These are phyloP conservation scores for Phaetusa simplex DNA, from an alignment of 2,113 vertebrate species.

Conservation along the genomic window DNA sequence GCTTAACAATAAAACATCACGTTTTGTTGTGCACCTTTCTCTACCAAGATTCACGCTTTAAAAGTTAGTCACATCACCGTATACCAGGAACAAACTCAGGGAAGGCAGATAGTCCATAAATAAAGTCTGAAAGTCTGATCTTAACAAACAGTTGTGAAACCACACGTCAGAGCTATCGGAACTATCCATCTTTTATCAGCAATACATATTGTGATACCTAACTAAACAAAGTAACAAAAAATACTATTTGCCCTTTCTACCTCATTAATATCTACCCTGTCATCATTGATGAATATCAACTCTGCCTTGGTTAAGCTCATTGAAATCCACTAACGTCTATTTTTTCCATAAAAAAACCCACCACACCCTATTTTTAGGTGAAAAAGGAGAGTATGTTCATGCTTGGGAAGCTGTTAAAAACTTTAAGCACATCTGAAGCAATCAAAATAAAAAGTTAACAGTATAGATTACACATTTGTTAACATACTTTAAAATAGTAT, in stretches of 20 bases:
- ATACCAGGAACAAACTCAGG: neutral
- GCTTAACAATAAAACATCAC: neutral
- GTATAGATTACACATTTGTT: neutral
- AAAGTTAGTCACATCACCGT: accelerated
- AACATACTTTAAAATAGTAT: neutral
- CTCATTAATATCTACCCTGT: neutral
- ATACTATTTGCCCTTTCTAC: neutral
- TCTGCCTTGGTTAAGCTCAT: neutral
- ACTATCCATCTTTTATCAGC: neutral
- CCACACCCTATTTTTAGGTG: neutral
- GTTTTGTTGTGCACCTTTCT: neutral
- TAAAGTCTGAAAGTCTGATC: neutral
- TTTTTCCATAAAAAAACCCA: neutral
- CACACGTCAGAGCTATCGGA: neutral
- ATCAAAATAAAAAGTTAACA: neutral
- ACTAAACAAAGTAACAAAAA: neutral
- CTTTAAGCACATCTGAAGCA: neutral
- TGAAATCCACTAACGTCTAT: neutral
- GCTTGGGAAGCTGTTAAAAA: neutral
- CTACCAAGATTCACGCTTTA: neutral
- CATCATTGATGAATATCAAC: neutral
- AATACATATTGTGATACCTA: neutral
- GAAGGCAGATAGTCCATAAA: neutral
- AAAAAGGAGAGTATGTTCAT: neutral
- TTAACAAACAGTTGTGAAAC: neutral